Evolutionary conservation across 2,797 vertebrate genomes (phyloP), one percentile per base, ranked within the genome.

Genomic region (Lepilemur septentrionalis): DNA sequence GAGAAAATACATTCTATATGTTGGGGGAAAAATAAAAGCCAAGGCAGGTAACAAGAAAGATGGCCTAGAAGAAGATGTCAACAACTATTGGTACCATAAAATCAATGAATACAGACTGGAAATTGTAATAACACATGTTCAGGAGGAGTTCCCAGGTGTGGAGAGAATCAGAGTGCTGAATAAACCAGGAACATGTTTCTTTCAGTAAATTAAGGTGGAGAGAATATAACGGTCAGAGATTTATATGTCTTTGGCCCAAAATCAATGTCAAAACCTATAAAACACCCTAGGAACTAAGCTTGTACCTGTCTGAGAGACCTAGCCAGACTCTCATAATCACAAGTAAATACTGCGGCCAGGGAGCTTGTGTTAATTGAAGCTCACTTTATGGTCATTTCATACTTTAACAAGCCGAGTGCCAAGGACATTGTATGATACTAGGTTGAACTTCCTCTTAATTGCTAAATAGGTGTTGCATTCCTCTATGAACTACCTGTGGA

Each of bases 401-500:
- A 35, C 9, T 88, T 79, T 81, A 89, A 95, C 80, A 95, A 96
- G 79, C 43, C 70, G 87, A 43, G 7, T 84, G 90, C 87, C 75
- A 82, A 67, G 76, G 95, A 46, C 48, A 79, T 23, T 67, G 87
- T 89, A 87, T 69, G 50, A 48, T 80, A 94, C 65, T 91, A 95
- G 35, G 38, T 43, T 95, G 75, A 97, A 63, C 65, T 52, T 89
- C 75, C 79, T 94, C 91, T 92, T 95, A 87, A 82, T 95, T 95
- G 80, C 79, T 84, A 95, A 89, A 63, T 32, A 89, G 65, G 35
- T 41, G 18, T 28, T 50, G 22, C 65, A 72, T 93, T 89, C 50
- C 69, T 79, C 43, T 65, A 11, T 82, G 89, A 97, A 76, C 35
- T 30, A 96, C 81, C 69, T 83, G 55, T 35, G 18, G 69, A 81